phyloP scores from a whole-genome alignment of 2,113 vertebrate species.

The human region GRCh38 chr12:57685001-57685500 shows the following conservation, averaged over 20 bases:
- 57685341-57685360: not conserved
- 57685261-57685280: not conserved
- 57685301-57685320: not conserved
- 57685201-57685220: not conserved
- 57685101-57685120: too few species aligned
- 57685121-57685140: too few species aligned
- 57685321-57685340: not conserved
- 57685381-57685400: not conserved
- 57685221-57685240: not conserved
- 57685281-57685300: not conserved
- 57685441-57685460: not conserved
- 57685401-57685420: not conserved
- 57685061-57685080: too few species aligned
- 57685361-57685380: not conserved
- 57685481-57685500: not conserved
- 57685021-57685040: too few species aligned
- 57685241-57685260: not conserved
- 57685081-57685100: too few species aligned
- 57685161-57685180: too few species aligned
- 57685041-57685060: too few species aligned
- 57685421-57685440: constrained; percentile 4
- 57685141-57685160: too few species aligned
- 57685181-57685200: too few species aligned
- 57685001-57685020: too few species aligned
- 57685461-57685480: not conserved